phyloP scores from a whole-genome alignment of 2,113 vertebrate species.

The Cephalopholis sonnerati region DNA sequence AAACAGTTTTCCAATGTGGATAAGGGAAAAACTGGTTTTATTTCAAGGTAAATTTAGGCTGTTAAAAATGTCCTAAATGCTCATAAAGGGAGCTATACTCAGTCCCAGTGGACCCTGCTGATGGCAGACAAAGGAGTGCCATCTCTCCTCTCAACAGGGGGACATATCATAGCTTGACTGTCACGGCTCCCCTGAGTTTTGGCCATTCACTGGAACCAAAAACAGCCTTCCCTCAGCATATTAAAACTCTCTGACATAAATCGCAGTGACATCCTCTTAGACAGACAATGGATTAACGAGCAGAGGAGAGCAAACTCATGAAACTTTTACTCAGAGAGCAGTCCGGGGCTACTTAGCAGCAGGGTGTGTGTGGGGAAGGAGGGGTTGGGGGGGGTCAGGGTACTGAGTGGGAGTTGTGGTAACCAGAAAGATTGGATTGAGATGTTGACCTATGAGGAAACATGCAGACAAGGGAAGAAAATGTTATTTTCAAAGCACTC shows the following conservation, averaged over 20 bases:
- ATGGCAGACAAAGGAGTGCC: constrained; percentile 64
- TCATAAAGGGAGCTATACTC: constrained; percentile 52
- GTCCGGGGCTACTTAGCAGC: constrained; percentile 43
- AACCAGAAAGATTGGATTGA: constrained; percentile 60
- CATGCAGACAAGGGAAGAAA: constrained; percentile 12
- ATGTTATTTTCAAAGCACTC: constrained; percentile 39
- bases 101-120: constrained; percentile 51
- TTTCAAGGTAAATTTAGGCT: constrained; percentile 49
- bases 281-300: constrained; percentile 73
- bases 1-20: constrained; percentile 6
- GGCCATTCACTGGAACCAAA: constrained; percentile 61
- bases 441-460: constrained; percentile 64
- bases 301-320: constrained; percentile 61
- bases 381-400: constrained; percentile 19
- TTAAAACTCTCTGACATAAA: constrained; percentile 77
- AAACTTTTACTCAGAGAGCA: constrained; percentile 61
- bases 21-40: constrained; percentile 26
- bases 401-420: constrained; percentile 53
- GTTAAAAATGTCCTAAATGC: constrained; percentile 57
- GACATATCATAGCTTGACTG: constrained; percentile 58
- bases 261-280: constrained; percentile 74
- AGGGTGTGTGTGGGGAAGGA: neutral
- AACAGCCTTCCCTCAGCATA: constrained; percentile 64
- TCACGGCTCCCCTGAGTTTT: constrained; percentile 66
- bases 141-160: constrained; percentile 57